Evolutionary conservation across 2,888 invertebrate genomes (phyloP).

Genomic region (Stictocephala bisonia): DNA sequence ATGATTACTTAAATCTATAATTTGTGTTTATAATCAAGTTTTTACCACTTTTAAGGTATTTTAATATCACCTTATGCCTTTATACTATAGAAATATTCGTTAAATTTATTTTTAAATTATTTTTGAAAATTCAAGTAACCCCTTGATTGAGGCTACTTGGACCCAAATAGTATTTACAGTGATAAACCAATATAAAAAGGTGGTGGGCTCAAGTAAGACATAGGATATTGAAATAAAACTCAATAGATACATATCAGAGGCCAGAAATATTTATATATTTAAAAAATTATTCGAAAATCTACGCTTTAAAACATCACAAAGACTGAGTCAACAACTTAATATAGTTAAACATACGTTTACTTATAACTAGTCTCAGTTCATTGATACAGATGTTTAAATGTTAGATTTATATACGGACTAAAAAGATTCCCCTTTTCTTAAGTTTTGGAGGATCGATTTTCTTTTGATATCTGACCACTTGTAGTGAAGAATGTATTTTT

Average conservation of each 20-base stretch:
- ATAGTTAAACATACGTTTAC: too few relatives aligned
- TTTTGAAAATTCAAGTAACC: conserved; percentile 24
- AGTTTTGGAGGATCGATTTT: conserved; percentile 40
- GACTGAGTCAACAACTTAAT: neutral
- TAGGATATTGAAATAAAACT: conserved; percentile 30
- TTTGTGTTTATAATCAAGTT: conserved; percentile 6
- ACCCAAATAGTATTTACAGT: conserved; percentile 1
- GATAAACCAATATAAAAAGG: neutral
- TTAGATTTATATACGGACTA: conserved; percentile 49
- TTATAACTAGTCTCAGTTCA: neutral
- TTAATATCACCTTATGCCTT: neutral
- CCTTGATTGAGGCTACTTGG: conserved; percentile 10
- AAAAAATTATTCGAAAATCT: neutral
- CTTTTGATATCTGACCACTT: conserved; percentile 27
- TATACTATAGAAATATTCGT: neutral
- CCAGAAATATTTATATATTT: neutral
- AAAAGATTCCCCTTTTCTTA: conserved; percentile 42
- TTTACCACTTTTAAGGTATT: neutral
- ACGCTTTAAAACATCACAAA: neutral
- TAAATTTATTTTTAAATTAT: conserved; percentile 15
- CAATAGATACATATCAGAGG: conserved; percentile 25
- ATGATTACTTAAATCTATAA: neutral
- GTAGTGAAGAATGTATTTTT: conserved; percentile 17
- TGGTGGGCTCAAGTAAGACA: conserved; percentile 34
- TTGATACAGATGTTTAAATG: conserved; percentile 19